Evolutionary conservation across 2,888 invertebrate species (phyloP).

Genomic region (Tetranychus piercei): DNA sequence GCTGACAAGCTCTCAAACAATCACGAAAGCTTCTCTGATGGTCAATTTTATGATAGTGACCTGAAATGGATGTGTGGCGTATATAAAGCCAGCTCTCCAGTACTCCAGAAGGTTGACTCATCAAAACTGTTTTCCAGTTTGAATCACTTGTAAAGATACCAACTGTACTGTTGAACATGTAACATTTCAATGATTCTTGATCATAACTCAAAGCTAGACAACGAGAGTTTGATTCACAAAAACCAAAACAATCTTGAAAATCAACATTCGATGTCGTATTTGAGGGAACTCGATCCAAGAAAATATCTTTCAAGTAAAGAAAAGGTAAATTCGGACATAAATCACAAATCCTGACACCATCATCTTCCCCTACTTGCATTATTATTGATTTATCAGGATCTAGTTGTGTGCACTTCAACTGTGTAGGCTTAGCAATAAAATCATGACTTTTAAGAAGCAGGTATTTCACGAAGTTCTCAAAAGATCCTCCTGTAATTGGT

Average conservation of each 20-base stretch:
- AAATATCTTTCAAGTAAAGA: background rate
- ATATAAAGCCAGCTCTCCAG: background rate
- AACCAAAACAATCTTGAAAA: conserved; percentile 12
- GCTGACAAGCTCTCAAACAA: background rate
- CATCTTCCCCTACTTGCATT: background rate
- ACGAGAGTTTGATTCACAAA: background rate
- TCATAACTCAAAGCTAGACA: conserved; percentile 11
- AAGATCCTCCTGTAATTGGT: background rate
- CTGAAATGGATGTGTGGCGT: conserved; percentile 12
- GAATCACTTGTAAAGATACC: background rate
- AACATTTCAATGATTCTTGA: conserved; percentile 1
- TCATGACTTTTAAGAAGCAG: conserved; percentile 1
- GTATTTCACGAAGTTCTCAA: conserved; percentile 8
- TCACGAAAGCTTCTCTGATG: background rate
- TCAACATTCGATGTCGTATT: background rate
- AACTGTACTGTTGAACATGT: conserved; percentile 6
- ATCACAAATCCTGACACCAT: conserved; percentile 11
- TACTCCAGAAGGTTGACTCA: conserved; percentile 13
- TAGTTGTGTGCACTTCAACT: background rate
- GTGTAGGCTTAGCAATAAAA: background rate
- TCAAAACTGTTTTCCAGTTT: conserved; percentile 8
- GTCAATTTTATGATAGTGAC: background rate
- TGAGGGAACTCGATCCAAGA: conserved; percentile 2
- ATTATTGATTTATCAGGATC: background rate
- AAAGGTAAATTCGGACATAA: conserved; percentile 11